A percentile compares a stretch with the other conserved stretches of the same genome.
These are phyloP conservation scores for Oithona nana DNA, from an alignment of 2,888 invertebrate genomes.

Conservation along the genomic window DNA sequence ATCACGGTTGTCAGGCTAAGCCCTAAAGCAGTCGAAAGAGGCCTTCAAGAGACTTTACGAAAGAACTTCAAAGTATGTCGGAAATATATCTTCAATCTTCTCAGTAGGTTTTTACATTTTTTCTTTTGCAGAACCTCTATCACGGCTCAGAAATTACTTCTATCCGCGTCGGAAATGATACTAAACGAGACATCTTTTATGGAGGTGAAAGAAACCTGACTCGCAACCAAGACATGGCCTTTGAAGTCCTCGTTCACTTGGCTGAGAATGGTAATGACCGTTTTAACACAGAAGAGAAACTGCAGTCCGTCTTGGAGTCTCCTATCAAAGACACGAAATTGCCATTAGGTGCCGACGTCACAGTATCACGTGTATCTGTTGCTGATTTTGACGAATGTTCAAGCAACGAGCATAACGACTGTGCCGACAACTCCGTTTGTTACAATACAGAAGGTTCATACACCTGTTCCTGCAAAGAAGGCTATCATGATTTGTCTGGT, in stretches of 20 bases:
- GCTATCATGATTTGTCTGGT: conserved; percentile 14
- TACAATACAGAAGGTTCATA: conserved; percentile 12
- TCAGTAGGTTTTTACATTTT: background rate
- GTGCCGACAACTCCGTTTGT: conserved; percentile 6
- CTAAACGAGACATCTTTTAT: conserved; percentile 11
- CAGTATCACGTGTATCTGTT: conserved; percentile 11
- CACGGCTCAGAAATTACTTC: conserved; percentile 11
- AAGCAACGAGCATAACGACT: conserved; percentile 10
- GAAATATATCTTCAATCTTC: background rate
- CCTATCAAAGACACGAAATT: conserved; percentile 13
- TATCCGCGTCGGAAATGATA: conserved; percentile 10
- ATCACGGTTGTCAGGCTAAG: conserved; percentile 9
- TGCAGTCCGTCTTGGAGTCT: conserved; percentile 2
- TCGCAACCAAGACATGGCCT: conserved; percentile 3
- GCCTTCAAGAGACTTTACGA: background rate
- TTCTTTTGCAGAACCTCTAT: conserved; percentile 5
- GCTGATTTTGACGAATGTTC: conserved; percentile 16
- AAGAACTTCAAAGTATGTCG: conserved; percentile 10
- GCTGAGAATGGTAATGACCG: conserved; percentile 1
- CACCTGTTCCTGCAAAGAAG: conserved; percentile 13
- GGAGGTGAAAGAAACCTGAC: conserved; percentile 14
- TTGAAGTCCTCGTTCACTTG: conserved; percentile 5
- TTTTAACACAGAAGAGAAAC: background rate
- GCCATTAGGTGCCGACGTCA: conserved; percentile 14
- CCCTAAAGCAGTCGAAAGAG: conserved; percentile 14